These are phyloP conservation scores for Rhea pennata DNA, from an alignment of 2,113 vertebrate species.

Conservation along the genomic window DNA sequence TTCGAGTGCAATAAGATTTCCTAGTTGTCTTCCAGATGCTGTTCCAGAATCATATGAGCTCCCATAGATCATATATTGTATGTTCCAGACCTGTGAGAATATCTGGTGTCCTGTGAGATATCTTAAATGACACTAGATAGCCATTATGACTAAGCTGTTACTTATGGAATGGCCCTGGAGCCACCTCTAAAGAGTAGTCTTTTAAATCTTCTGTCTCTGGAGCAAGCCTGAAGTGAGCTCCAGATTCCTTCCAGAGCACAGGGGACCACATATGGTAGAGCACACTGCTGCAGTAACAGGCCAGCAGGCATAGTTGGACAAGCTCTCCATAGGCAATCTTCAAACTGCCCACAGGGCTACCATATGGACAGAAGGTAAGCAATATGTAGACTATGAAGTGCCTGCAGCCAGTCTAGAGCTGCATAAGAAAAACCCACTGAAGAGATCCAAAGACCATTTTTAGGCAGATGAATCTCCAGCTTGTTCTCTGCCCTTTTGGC, in stretches of 20 bases:
- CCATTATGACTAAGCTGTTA: background rate
- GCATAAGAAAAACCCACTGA: background rate
- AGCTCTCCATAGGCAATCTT: background rate
- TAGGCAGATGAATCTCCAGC: background rate
- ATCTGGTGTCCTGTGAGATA: background rate
- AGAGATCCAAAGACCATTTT: background rate
- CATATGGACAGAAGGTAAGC: background rate
- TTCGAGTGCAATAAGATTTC: background rate
- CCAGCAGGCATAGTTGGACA: background rate
- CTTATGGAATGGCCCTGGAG: background rate
- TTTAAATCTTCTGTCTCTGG: background rate
- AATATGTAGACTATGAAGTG: background rate
- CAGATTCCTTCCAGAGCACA: background rate
- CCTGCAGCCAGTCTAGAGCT: background rate
- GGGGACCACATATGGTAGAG: background rate
- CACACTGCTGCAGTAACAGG: background rate
- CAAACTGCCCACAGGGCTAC: background rate
- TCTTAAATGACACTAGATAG: background rate
- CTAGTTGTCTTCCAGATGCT: background rate
- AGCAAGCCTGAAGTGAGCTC: background rate
- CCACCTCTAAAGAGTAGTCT: background rate
- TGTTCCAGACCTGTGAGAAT: background rate
- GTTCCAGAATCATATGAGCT: fast-evolving
- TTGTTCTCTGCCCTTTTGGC: background rate
- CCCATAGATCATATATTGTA: background rate